Evolutionary conservation across 1,140 invertebrate genomes (phyloP).

Genomic region (Drosophila baimaii): DNA sequence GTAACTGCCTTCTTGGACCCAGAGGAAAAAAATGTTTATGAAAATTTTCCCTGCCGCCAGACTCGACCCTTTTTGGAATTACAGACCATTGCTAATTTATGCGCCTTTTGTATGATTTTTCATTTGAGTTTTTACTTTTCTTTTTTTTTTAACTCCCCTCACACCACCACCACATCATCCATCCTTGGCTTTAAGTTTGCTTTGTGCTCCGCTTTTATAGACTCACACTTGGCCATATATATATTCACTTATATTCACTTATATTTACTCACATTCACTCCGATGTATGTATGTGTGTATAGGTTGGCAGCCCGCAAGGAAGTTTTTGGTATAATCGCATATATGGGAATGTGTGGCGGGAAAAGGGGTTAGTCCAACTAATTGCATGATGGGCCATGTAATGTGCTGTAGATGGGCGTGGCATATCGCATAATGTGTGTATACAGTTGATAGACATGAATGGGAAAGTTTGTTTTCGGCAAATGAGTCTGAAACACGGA

Average conservation of each 20-base stretch:
- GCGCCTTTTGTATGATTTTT: constrained; percentile 81
- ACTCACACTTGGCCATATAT: constrained; percentile 22
- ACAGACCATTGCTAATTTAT: constrained; percentile 83
- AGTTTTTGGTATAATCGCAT: constrained; percentile 14
- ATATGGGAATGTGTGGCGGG: neutral
- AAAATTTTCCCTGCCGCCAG: constrained; percentile 45
- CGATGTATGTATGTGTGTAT: constrained; percentile 24
- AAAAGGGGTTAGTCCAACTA: constrained; percentile 29
- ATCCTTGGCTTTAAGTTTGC: constrained; percentile 29
- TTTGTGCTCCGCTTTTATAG: constrained; percentile 25
- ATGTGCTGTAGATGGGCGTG: constrained; percentile 56
- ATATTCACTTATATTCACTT: constrained; percentile 40
- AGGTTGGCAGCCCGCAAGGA: constrained; percentile 35
- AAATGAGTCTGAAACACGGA: constrained; percentile 49
- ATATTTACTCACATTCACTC: constrained; percentile 20
- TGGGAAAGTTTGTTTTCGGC: constrained; percentile 47
- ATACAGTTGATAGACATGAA: constrained; percentile 54
- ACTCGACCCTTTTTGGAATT: constrained; percentile 75
- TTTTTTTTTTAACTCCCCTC: constrained; percentile 13
- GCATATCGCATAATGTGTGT: constrained; percentile 56
- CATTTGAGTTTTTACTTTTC: constrained; percentile 46
- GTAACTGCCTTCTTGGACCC: constrained; percentile 43
- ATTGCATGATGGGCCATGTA: constrained; percentile 52
- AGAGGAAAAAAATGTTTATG: constrained; percentile 26
- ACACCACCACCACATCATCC: constrained; percentile 9